Conservation (phyloP, 1,140 invertebrate species). For the Diuraphis noxia region DNA sequence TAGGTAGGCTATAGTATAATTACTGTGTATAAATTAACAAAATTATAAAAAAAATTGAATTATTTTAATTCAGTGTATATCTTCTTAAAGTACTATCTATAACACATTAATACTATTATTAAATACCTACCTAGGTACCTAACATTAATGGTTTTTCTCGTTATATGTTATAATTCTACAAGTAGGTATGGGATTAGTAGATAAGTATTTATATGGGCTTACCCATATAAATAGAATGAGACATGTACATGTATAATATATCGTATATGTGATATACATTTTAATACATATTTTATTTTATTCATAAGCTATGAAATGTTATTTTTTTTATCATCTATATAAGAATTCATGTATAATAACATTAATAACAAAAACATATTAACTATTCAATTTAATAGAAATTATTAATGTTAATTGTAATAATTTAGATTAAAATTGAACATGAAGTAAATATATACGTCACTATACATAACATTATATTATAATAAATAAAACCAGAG, state of each 20-base stretch:
- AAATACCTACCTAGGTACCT: too few species aligned
- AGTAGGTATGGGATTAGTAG: too few species aligned
- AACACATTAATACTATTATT: not conserved
- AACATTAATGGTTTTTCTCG: not conserved
- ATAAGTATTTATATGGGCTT: too few species aligned
- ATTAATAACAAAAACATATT: not conserved
- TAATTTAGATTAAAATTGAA: not conserved
- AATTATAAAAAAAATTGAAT: not conserved
- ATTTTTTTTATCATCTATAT: not conserved
- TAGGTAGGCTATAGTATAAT: not conserved
- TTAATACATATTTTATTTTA: not conserved
- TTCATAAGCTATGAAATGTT: not conserved
- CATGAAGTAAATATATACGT: not conserved
- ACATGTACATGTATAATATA: too few species aligned
- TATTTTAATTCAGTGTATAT: too few species aligned
- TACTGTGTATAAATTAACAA: not conserved
- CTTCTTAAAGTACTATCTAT: too few species aligned
- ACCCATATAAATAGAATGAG: not conserved
- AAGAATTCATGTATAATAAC: not conserved
- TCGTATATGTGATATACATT: too few species aligned
- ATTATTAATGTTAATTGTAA: not conserved
- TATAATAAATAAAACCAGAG: not conserved
- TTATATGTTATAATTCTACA: not conserved
- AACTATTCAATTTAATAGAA: not conserved
- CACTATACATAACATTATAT: not conserved